Evolutionary conservation across 2,797 vertebrate species (phyloP).

Genomic region (Pygocentrus nattereri): DNA sequence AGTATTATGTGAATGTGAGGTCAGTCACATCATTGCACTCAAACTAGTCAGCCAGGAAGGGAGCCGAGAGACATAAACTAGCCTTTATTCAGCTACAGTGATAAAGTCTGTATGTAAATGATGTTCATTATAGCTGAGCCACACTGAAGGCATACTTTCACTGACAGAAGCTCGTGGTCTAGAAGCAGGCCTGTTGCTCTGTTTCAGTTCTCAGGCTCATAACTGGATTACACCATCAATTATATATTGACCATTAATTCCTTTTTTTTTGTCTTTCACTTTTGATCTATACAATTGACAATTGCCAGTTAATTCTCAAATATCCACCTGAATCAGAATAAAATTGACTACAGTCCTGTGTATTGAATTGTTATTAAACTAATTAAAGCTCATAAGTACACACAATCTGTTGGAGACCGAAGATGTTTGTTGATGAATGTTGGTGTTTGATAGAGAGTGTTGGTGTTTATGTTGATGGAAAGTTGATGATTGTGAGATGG

Average conservation of each 20-base stretch:
- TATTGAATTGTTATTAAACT: background rate
- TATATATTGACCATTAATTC: background rate
- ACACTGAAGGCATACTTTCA: background rate
- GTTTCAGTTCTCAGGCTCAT: background rate
- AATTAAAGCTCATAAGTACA: background rate
- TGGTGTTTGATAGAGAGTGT: background rate
- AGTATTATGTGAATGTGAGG: slow-evolving; percentile 1
- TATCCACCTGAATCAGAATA: background rate
- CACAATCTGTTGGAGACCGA: background rate
- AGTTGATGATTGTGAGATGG: background rate
- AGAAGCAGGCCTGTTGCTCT: background rate
- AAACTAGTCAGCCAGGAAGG: background rate
- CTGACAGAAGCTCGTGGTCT: background rate
- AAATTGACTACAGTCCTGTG: background rate
- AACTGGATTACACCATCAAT: background rate
- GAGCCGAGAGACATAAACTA: background rate
- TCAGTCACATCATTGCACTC: slow-evolving; percentile 1
- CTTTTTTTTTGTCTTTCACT: background rate
- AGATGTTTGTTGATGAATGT: background rate
- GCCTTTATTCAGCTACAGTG: background rate
- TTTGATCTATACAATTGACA: background rate
- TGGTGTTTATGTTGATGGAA: background rate
- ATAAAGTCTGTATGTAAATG: background rate
- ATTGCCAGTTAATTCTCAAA: background rate
- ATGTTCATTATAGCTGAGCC: background rate